phyloP scores from a whole-genome alignment of 2,797 vertebrate species.

The Tapera naevia region DNA sequence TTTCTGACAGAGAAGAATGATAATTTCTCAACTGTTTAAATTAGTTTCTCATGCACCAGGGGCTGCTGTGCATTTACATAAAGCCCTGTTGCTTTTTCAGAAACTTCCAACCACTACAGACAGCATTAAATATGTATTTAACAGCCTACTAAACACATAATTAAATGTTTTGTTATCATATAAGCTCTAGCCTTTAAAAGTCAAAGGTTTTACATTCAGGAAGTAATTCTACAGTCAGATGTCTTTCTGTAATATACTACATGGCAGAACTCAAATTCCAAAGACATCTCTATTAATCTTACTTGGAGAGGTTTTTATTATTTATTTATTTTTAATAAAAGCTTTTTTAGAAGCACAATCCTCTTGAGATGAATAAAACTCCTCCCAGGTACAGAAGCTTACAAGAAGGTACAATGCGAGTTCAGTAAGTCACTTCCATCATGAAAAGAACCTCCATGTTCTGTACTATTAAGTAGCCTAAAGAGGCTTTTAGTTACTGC shows the following conservation, averaged over 20 bases:
- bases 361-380: slow-evolving; percentile 48
- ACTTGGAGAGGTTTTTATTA: neutral
- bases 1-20: slow-evolving; percentile 8
- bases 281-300: neutral
- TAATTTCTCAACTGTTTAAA: slow-evolving; percentile 11
- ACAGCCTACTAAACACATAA: neutral
- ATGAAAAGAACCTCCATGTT: slow-evolving; percentile 61
- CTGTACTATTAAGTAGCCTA: slow-evolving; percentile 62
- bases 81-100: neutral
- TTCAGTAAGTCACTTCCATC: slow-evolving; percentile 58
- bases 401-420: slow-evolving; percentile 30
- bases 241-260: neutral
- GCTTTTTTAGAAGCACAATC: slow-evolving; percentile 40
- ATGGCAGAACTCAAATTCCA: neutral
- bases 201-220: neutral
- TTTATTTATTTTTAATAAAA: neutral
- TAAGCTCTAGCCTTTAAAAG: neutral
- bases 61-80: neutral
- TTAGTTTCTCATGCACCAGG: neutral
- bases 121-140: neutral
- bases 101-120: neutral
- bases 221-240: neutral
- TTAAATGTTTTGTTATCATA: neutral
- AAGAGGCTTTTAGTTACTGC: slow-evolving; percentile 70
- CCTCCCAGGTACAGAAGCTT: slow-evolving; percentile 53